A percentile compares a stretch with the other conserved stretches of the same genome.
These are phyloP conservation scores for Hyposoter didymator DNA, from an alignment of 2,888 invertebrate genomes.

Conservation along the genomic window DNA sequence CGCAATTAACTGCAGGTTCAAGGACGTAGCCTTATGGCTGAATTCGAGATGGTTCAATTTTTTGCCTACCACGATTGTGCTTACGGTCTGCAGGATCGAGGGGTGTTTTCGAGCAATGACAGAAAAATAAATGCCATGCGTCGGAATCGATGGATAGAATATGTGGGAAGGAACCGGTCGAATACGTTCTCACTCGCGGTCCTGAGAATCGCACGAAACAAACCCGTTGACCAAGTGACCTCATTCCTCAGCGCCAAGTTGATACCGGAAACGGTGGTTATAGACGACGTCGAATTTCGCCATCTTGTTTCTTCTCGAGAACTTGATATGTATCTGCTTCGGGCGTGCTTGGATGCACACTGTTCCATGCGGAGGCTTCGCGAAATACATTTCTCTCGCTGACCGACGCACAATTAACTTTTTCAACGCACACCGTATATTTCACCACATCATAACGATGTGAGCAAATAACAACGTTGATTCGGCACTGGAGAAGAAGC, in stretches of 20 bases:
- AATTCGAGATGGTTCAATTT: neutral
- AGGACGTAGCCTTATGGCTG: constrained; percentile 10
- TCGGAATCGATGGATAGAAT: constrained; percentile 33
- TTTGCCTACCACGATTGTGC: neutral
- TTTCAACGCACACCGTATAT: constrained; percentile 17
- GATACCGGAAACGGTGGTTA: constrained; percentile 80
- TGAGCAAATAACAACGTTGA: constrained; percentile 22
- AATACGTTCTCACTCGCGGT: constrained; percentile 80
- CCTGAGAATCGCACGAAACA: constrained; percentile 81
- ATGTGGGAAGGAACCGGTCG: constrained; percentile 66
- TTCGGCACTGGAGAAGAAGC: neutral
- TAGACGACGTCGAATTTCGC: constrained; percentile 70
- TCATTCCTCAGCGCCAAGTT: constrained; percentile 78
- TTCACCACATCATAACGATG: constrained; percentile 1
- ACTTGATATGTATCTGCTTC: constrained; percentile 22
- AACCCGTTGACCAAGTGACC: constrained; percentile 84
- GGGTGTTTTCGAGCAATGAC: neutral
- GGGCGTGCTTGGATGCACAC: constrained; percentile 1
- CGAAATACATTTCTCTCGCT: constrained; percentile 32
- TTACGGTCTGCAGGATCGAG: neutral
- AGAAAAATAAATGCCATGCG: constrained; percentile 25
- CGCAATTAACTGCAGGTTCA: constrained; percentile 24
- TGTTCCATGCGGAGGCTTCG: constrained; percentile 15
- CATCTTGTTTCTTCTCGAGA: constrained; percentile 61
- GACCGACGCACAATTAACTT: constrained; percentile 32